phyloP scores from a whole-genome alignment of 2,797 vertebrate genomes.

The Eutrigla gurnardus region DNA sequence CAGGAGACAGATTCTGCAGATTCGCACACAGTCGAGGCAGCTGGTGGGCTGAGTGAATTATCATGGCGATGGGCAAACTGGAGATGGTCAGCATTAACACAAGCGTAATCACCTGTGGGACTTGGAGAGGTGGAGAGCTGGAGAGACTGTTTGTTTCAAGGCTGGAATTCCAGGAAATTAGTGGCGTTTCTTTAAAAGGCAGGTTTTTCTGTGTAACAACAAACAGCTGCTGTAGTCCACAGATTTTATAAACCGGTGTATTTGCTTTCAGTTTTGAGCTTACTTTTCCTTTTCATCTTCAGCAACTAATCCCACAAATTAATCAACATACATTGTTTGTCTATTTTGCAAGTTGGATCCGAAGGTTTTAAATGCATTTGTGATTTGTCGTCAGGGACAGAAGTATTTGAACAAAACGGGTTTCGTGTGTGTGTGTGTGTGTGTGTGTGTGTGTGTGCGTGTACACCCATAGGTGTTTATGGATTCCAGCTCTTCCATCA shows the following conservation, averaged over 20 bases:
- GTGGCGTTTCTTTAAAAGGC: not conserved
- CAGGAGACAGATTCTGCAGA: constrained; percentile 53
- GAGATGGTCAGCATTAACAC: constrained; percentile 46
- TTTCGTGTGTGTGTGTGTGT: not conserved
- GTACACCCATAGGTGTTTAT: constrained; percentile 36
- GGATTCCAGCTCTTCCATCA: constrained; percentile 47
- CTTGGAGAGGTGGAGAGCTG: constrained; percentile 20
- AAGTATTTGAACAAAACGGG: too few relatives aligned
- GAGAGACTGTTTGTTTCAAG: constrained; percentile 6
- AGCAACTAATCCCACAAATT: not conserved
- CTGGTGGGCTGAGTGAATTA: constrained; percentile 54
- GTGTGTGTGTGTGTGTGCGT: constrained; percentile 13
- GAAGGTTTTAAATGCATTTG: too few relatives aligned
- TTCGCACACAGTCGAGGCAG: constrained; percentile 40
- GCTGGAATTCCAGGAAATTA: constrained; percentile 25
- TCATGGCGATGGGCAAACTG: constrained; percentile 40
- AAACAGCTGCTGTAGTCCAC: not conserved
- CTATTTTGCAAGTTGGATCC: not conserved
- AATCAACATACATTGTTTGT: not conserved
- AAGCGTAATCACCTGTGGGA: constrained; percentile 59
- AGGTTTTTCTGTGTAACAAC: not conserved
- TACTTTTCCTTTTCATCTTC: not conserved
- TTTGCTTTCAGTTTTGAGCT: not conserved
- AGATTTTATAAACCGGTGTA: not conserved
- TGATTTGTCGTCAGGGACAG: too few relatives aligned